Evolutionary conservation across 2,797 vertebrate species (phyloP), one percentile per base, ranked within the genome.

Genomic region (Agapornis canus): DNA sequence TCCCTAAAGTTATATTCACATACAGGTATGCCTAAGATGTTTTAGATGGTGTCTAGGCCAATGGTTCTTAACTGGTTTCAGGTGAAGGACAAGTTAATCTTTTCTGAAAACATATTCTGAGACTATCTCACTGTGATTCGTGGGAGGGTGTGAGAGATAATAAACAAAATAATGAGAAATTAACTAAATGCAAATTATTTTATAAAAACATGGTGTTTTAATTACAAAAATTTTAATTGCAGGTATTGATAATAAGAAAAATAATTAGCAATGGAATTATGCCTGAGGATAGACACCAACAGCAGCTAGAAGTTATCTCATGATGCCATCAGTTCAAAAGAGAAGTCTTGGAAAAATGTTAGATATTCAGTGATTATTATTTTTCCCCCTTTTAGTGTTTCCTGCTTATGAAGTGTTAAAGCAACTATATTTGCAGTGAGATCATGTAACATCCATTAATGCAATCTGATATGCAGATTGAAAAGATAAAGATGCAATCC

Each of bases 131-230:
- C 21, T 48, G 13, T 87, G 51, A 61, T 90, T 92, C 13, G 2
- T 95, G 82, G 90, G 95, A 95, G 82, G 95, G 80, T 86, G 22
- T 17, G 16, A 37, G 37, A 81, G 65, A 16, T 94, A 94, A 96
- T 96, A 96, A 94, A 95, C 68, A 93, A 90, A 92, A 69, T 95
- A 96, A 96, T 95, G 92, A 94, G 89, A 95, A 89, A 89, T 94
- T 94, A 96, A 94, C 59, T 86, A 82, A 91, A 94, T 91, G 91
- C 77, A 96, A 96, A 94, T 95, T 94, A 78, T 91, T 91, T 88
- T 81, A 57, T 52, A 84, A 88, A 95, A 96, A 65, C 65, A 56
- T 59, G 29, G 42, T 59, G 27, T 64, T 92, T 82, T 95, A 96
- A 96, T 96, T 96, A 95, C 54, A 83, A 79, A 86, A 8, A 75